Base-by-base conservation (phyloP, 1,140 invertebrate species). In the Lysiphlebus fabarum region DNA sequence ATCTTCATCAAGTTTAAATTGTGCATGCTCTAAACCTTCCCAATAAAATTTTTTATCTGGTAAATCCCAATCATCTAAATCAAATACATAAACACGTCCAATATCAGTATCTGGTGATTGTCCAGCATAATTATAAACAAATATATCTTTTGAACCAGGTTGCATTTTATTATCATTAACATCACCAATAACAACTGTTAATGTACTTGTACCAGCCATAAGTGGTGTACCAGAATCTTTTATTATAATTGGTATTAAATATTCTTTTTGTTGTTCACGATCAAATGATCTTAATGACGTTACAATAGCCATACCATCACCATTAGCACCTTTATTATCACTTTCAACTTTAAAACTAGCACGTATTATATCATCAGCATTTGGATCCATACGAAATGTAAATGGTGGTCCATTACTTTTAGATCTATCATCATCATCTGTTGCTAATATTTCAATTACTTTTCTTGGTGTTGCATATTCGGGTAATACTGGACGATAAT, bases 131-230 rank as follows among this genome's bases (percentile, higher is more conserved):
- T 96, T 98, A 76, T 98, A 98, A 0, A 97, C 93, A 73, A 96
- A 91, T 64, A 98, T 97, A 61, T 96, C 92, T 79, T 98, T 98
- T 1, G 90, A 90, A 0, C 96, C 96, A 1, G 93, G 91, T 70
- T 93, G 90, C 92, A 98, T 98, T 79, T 94, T 93, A 78, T 98
- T 97, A 70, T 99, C 95, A 74, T 98, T 98, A 2, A 92, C 88
- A 72, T 96, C 95, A 17, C 95, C 95, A 67, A 99, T 97, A 17
- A 96, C 91, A 7, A 98, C 92, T 0, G 93, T 96, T 6, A 98
- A 74, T 0, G 93, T 97, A 65, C 92, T 95, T 3, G 95, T 96
- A 59, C 94, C 95, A 43, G 93, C 95, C 90, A 95, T 94, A 0
- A 90, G 88, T 8, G 88, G 91, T 71, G 86, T 92, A 50, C 90